A percentile compares a stretch with the other conserved stretches of the same genome.
phyloP scores from a whole-genome alignment of 2,888 invertebrate genomes.

The Lepidochrysops patricia region DNA sequence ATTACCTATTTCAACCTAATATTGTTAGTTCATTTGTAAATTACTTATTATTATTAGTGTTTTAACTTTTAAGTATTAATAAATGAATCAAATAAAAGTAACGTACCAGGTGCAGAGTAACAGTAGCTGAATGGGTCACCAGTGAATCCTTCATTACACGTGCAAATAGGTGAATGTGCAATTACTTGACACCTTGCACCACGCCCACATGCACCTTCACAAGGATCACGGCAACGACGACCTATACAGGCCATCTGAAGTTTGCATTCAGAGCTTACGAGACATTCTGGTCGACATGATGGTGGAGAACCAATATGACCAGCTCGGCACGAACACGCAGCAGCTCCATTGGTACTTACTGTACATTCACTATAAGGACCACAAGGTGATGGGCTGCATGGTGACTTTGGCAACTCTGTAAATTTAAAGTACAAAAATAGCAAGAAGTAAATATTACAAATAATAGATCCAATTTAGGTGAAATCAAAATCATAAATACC shows the following conservation, averaged over 20 bases:
- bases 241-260: slow-evolving; percentile 80
- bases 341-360: slow-evolving; percentile 66
- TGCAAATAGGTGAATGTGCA: slow-evolving; percentile 83
- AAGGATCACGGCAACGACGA: slow-evolving; percentile 82
- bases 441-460: background rate
- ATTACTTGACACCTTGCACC: slow-evolving; percentile 82
- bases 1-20: too few relatives aligned
- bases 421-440: slow-evolving; percentile 16
- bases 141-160: slow-evolving; percentile 78
- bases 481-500: slow-evolving; percentile 32
- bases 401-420: slow-evolving; percentile 36
- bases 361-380: slow-evolving; percentile 81
- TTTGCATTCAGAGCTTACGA: slow-evolving; percentile 81
- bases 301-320: slow-evolving; percentile 85
- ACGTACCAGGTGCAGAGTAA: slow-evolving; percentile 71
- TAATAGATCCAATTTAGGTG: background rate
- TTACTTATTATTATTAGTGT: slow-evolving; percentile 14
- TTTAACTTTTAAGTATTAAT: background rate
- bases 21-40: too few relatives aligned
- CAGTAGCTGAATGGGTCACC: slow-evolving; percentile 84
- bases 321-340: slow-evolving; percentile 80
- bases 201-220: slow-evolving; percentile 82
- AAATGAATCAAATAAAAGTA: slow-evolving; percentile 5
- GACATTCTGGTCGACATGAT: slow-evolving; percentile 84
- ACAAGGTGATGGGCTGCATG: slow-evolving; percentile 86